A percentile compares a stretch with the other conserved stretches of the same genome.
Evolutionary conservation across 2,888 invertebrate species (phyloP).

Genomic region (Diaprepes abbreviatus): DNA sequence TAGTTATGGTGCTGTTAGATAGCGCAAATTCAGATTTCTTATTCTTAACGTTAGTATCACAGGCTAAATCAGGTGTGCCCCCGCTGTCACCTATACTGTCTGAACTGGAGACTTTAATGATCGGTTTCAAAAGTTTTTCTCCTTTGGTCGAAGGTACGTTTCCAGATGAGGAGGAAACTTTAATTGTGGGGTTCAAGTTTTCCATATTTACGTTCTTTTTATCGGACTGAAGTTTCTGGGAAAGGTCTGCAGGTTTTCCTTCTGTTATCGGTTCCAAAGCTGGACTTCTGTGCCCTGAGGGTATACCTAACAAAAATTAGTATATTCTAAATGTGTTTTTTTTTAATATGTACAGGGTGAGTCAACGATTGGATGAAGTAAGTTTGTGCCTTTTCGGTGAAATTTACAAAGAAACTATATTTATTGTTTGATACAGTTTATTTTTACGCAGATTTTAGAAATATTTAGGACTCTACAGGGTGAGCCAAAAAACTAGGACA

Average conservation of each 20-base stretch:
- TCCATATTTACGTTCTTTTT: conserved; percentile 52
- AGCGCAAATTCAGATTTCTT: neutral
- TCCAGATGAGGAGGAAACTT: conserved; percentile 59
- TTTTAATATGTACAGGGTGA: neutral
- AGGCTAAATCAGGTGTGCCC: conserved; percentile 36
- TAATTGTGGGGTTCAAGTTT: conserved; percentile 57
- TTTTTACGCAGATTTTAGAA: too few species aligned
- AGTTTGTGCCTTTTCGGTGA: too few species aligned
- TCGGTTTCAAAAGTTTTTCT: conserved; percentile 53
- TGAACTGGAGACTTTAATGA: conserved; percentile 57
- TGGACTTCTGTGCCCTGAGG: conserved; percentile 67
- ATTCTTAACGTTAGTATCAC: conserved; percentile 37
- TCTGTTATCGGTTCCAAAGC: conserved; percentile 72
- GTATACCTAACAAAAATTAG: conserved; percentile 59
- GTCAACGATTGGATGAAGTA: too few species aligned
- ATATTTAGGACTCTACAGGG: too few species aligned
- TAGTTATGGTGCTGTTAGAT: conserved; percentile 5
- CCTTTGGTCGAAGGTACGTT: conserved; percentile 52
- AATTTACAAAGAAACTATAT: neutral
- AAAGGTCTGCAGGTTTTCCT: conserved; percentile 63
- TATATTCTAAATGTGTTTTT: neutral
- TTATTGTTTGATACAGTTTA: too few species aligned
- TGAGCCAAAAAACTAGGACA: too few species aligned
- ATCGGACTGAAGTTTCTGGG: conserved; percentile 27
- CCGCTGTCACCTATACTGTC: conserved; percentile 48